Conservation (phyloP, 2,888 invertebrate species). For the Poecilus cupreus region DNA sequence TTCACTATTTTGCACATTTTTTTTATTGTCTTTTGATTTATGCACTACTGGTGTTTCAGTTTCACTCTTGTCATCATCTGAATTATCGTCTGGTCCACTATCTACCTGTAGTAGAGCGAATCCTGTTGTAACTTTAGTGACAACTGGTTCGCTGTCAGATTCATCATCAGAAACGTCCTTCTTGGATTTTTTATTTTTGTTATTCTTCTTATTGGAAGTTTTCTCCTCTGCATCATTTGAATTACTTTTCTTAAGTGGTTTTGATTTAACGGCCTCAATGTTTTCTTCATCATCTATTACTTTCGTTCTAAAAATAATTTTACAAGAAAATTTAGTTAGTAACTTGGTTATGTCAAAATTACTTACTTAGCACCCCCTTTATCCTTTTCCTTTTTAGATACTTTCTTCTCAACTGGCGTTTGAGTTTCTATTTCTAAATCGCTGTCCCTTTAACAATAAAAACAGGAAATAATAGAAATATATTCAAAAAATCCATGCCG, state of each 20-base stretch:
- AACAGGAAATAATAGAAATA: constrained; percentile 52
- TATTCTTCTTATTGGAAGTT: constrained; percentile 69
- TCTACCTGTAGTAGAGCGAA: constrained; percentile 82
- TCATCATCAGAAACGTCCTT: constrained; percentile 72
- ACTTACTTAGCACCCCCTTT: constrained; percentile 66
- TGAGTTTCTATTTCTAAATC: constrained; percentile 72
- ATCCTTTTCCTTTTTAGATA: constrained; percentile 67
- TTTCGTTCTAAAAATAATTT: constrained; percentile 61
- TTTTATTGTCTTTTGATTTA: constrained; percentile 70
- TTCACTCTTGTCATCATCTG: constrained; percentile 68
- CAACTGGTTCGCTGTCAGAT: constrained; percentile 71
- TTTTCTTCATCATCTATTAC: constrained; percentile 63
- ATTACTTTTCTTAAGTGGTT: constrained; percentile 59
- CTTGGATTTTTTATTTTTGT: constrained; percentile 67
- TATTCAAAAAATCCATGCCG: constrained; percentile 59
- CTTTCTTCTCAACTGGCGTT: constrained; percentile 67
- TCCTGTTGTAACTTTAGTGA: constrained; percentile 70
- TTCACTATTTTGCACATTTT: constrained; percentile 71
- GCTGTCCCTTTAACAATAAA: constrained; percentile 77
- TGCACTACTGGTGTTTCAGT: constrained; percentile 65
- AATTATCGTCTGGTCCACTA: constrained; percentile 73
- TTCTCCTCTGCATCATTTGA: constrained; percentile 59
- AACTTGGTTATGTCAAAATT: constrained; percentile 59
- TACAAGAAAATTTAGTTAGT: constrained; percentile 69
- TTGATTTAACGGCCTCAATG: constrained; percentile 61